Base-by-base conservation (phyloP, 2,888 invertebrate genomes). In the Pachycephus smyrnensis region DNA sequence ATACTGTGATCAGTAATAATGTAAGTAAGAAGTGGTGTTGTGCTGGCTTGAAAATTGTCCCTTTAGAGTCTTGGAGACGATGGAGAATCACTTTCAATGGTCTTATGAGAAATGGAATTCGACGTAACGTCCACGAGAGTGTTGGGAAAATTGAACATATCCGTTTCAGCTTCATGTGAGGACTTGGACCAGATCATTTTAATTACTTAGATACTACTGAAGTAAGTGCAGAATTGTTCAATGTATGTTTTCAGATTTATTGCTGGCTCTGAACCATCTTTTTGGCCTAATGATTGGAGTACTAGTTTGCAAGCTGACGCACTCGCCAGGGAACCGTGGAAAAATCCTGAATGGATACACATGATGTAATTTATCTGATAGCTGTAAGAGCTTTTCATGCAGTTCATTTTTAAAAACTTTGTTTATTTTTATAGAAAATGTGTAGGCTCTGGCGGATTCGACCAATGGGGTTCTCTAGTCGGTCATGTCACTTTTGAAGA, bases 11-110 rank as follows among this genome's bases (percentile, higher is more conserved):
- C 79, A 91, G 77, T 74, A 92, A 92, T 83, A 89, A 90, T 12
- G 91, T 91, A 0, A 89, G 89, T 4, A 92, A 92, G 88, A 91
- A 92, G 81, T 95, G 95, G 95, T 92, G 92, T 80, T 93, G 93
- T 0, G 93, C 92, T 31, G 94, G 94, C 0, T 89, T 96, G 69
- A 93, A 93, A 83, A 92, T 96, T 37, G 94, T 94, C 84, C 91
- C 94, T 69, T 84, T 95, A 73, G 94, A 95, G 85, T 93, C 95
- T 0, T 93, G 94, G 86, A 90, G 90, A 79, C 92, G 93, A 78
- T 93, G 95, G 92, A 93, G 96, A 85, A 92, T 97, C 31, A 90
- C 94, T 40, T 97, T 93, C 89, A 96, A 95, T 89, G 96, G 96
- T 1, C 89, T 95, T n/a, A 89, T 96, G 73, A 93, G 92, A 85